A percentile compares a stretch with the other conserved stretches of the same genome.
Evolutionary conservation across 2,797 vertebrate species (phyloP).

Genomic region (Sebastes nivosus): DNA sequence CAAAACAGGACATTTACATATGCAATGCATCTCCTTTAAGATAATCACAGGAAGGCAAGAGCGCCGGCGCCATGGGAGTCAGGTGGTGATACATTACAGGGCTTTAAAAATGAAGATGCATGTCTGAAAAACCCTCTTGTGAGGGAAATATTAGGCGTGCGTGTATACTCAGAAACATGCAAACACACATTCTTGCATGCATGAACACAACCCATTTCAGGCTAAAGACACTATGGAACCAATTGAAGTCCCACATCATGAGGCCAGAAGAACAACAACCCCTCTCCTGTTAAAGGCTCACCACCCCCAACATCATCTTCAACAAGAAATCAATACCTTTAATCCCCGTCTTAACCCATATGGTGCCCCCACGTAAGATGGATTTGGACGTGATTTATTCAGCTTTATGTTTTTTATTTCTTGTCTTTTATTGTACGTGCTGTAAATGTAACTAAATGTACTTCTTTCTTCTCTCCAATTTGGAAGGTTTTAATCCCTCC

Average conservation of each 20-base stretch:
- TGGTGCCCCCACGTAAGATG: neutral
- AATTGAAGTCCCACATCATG: conserved; percentile 12
- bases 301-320: conserved; percentile 1
- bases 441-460: neutral
- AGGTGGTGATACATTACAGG: conserved; percentile 43
- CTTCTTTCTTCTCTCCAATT: neutral
- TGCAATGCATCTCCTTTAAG: conserved; percentile 75
- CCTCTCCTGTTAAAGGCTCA: conserved; percentile 2
- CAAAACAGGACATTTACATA: conserved; percentile 72
- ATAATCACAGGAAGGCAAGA: conserved; percentile 68
- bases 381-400: neutral
- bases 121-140: conserved; percentile 46
- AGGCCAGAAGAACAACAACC: neutral
- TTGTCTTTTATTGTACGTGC: neutral
- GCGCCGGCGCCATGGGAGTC: conserved; percentile 42
- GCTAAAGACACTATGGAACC: neutral
- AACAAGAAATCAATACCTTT: conserved; percentile 31
- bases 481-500: neutral
- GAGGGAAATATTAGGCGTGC: conserved; percentile 5
- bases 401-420: neutral
- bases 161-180: conserved; percentile 16
- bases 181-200: conserved; percentile 20
- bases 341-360: conserved; percentile 6
- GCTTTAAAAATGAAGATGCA: conserved; percentile 69
- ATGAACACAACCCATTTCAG: conserved; percentile 11